Base-by-base conservation (phyloP, 2,888 invertebrate genomes). In the Stegana nigrithorax region DNA sequence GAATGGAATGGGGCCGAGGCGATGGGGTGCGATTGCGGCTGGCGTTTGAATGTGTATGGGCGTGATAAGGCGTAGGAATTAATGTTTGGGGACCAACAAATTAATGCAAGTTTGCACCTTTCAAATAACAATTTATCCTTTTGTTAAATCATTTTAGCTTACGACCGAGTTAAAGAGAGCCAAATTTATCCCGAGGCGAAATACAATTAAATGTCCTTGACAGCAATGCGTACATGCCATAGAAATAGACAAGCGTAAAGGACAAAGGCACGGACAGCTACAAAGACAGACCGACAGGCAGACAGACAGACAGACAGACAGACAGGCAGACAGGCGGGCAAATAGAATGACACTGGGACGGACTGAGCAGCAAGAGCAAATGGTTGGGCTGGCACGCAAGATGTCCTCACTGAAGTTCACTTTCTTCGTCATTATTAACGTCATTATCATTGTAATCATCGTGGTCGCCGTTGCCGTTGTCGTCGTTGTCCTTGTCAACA, bases 41-140 rank as follows among this genome's bases (percentile, higher is more conserved):
- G n/a, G n/a, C n/a, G n/a, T n/a, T n/a, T n/a, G n/a, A 32, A 32
- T n/a, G 36, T 36, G 36, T 36, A 10, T n/a, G 12, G 25, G 47
- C 10, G 47, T 12, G 47, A 47, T 39, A 25, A 47, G 45, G 21
- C 21, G 12, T 12, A 25, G 25, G 47, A 47, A 23, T 47, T 47
- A 47, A 47, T 47, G 47, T 47, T 47, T 47, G n/a, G 47, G 47
- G 25, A 47, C 47, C 47, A 47, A 4, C 47, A 47, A 47, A 47
- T 47, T 47, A 47, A 10, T 47, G 25, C 25, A 25, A 47, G 25
- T 47, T 39, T 39, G 39, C 39, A 39, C 39, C 39, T 39, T 39
- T 39, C 39, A 39, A 39, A 39, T 39, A 39, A 39, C 39, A 39
- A 39, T 39, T 39, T 39, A 39, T 39, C 39, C 39, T 39, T 39